Percentiles rank a stretch among this genome's conserved stretches.
These are phyloP conservation scores for Hydrolagus affinis DNA, from an alignment of 2,113 vertebrate species.

Conservation along the genomic window DNA sequence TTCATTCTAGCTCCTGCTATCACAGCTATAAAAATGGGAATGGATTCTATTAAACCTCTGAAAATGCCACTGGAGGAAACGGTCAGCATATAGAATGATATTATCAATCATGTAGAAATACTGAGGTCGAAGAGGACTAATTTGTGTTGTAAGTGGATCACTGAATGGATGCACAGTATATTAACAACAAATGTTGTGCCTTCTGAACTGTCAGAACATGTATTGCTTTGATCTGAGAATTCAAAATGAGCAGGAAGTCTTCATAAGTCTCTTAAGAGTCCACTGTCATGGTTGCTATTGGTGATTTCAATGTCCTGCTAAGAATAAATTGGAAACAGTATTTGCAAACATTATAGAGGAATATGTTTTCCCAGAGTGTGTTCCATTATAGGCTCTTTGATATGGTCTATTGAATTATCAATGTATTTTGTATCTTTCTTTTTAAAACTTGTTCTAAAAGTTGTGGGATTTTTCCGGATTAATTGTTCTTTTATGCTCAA, in stretches of 20 bases:
- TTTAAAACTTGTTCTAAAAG: too few relatives aligned
- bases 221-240: neutral
- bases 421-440: too few relatives aligned
- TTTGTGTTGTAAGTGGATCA: neutral
- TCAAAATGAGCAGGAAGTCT: neutral
- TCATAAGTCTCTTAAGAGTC: neutral
- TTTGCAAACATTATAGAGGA: neutral
- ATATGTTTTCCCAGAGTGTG: neutral
- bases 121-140: neutral
- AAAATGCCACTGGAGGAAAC: constrained; percentile 2
- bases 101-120: neutral
- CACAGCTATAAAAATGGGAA: neutral
- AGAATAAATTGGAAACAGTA: constrained; percentile 13
- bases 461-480: too few relatives aligned
- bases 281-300: neutral
- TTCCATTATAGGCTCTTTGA: neutral
- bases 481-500: too few relatives aligned
- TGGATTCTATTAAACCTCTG: constrained; percentile 4
- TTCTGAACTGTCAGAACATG: neutral
- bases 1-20: neutral
- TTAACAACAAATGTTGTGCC: neutral
- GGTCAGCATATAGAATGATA: neutral
- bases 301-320: neutral
- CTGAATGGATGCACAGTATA: neutral
- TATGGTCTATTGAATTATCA: too few relatives aligned